Percentiles rank a stretch among this genome's conserved stretches.
Conservation (phyloP, 1,140 invertebrate genomes). For the Dryas iulia region DNA sequence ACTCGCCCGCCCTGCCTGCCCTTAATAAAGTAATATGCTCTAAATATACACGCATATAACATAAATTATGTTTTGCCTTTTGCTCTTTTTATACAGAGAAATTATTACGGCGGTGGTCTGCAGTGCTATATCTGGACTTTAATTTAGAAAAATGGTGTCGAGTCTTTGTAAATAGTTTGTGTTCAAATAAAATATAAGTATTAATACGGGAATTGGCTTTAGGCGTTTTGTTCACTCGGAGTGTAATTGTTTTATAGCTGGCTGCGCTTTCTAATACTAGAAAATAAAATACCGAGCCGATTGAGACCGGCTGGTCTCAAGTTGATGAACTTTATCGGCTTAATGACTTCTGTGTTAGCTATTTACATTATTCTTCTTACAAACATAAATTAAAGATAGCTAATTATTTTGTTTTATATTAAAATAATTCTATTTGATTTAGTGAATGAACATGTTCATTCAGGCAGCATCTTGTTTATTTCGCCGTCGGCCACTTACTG, state of each 20-base stretch:
- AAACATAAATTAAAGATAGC: conserved; percentile 41
- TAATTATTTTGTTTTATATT: conserved; percentile 36
- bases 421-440: conserved; percentile 41
- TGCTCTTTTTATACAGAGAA: conserved; percentile 72
- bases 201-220: conserved; percentile 56
- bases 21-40: conserved; percentile 79
- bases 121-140: conserved; percentile 62
- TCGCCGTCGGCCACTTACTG: conserved; percentile 34
- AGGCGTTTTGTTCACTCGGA: conserved; percentile 54
- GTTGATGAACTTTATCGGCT: too few relatives aligned
- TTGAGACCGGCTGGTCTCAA: too few relatives aligned
- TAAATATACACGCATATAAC: conserved; percentile 75
- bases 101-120: conserved; percentile 73
- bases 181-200: conserved; percentile 49
- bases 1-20: conserved; percentile 62
- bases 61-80: conserved; percentile 68
- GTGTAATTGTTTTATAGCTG: conserved; percentile 45
- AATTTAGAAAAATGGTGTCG: conserved; percentile 70
- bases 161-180: conserved; percentile 51
- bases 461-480: conserved; percentile 26
- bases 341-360: too few relatives aligned
- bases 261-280: too few relatives aligned
- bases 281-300: too few relatives aligned
- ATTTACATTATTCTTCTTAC: neutral
- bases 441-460: conserved; percentile 35